Evolutionary conservation across 2,888 invertebrate species (phyloP), one percentile per base, ranked within the genome.

Genomic region (Hermodice carunculata): DNA sequence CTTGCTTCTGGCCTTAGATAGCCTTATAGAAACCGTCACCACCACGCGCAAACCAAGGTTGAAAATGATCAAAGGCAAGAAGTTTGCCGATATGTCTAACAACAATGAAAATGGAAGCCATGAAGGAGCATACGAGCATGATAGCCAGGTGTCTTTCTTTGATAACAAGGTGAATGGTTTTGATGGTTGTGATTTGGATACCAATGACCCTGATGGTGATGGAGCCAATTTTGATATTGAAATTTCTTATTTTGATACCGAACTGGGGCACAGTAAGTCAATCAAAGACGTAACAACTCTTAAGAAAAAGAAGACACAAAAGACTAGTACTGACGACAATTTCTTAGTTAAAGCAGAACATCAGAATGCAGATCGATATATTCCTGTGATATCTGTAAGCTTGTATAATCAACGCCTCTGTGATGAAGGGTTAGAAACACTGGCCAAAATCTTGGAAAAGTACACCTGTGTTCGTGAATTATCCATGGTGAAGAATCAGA

Each of bases 381-480:
- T 78, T 14, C 79, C 81, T 3, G 79, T 83, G 77, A 74, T 83
- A 19, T 79, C 78, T n/a, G 75, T 82, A 6, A 76, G 76, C 32
- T 75, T 84, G 56, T 77, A 80, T 4, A 82, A 81, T 14, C 77
- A 83, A 60, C 77, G 73, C 48, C 70, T 84, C 22, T 69, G 76
- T 22, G 73, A 76, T 3, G 71, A 74, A 8, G 69, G 79, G 29
- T 71, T 80, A 8, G 70, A 74, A 43, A 73, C 77, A 5, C 64
- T 83, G 22, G 76, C 78, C 3, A 58, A 63, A 1, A 70, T 82
- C 11, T 62, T 84, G 14, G 71, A 67, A 43, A 71, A 72, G 24
- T 74, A 79, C 59, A 67, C 75, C 24, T 83, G 83, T 61, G 75
- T 84, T 48, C 61, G 79, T 53, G 82, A 83, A 67, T 69, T 84